phyloP scores from a whole-genome alignment of 1,140 invertebrate species.

The Chlorops oryzae region DNA sequence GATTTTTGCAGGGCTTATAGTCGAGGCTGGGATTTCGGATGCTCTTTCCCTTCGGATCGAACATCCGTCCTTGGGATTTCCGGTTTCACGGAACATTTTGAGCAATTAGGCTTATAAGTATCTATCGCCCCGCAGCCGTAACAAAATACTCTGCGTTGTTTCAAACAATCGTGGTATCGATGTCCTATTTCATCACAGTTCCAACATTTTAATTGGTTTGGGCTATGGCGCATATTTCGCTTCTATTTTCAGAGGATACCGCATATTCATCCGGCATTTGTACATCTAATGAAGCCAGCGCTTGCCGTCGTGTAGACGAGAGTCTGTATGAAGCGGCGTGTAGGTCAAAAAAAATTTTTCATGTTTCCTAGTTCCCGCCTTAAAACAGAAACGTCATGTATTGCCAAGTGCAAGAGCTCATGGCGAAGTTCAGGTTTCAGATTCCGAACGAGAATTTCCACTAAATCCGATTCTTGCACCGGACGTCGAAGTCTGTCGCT shows the following conservation, averaged over 20 bases:
- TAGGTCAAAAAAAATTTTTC: constrained; percentile 5
- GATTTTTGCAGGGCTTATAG: neutral
- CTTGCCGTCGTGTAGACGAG: neutral
- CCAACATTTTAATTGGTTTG: neutral
- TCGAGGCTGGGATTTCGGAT: constrained; percentile 1
- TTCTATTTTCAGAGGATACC: neutral
- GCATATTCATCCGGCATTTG: too few species aligned
- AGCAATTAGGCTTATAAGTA: constrained; percentile 8
- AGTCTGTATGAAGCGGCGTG: neutral
- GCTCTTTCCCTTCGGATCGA: neutral
- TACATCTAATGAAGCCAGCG: too few species aligned
- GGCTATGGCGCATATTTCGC: neutral
- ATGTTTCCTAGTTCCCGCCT: constrained; percentile 1
- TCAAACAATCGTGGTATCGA: too few species aligned
- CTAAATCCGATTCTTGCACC: neutral
- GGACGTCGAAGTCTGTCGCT: neutral
- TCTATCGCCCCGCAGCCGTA: constrained; percentile 9
- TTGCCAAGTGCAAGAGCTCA: constrained; percentile 1
- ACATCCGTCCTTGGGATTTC: neutral
- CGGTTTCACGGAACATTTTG: neutral
- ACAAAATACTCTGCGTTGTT: constrained; percentile 14
- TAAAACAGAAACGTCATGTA: neutral
- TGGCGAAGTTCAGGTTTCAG: constrained; percentile 2
- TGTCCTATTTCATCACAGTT: constrained; percentile 4
- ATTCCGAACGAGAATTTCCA: neutral